phyloP scores from a whole-genome alignment of 2,113 vertebrate species.

The Lampris megalopsis region DNA sequence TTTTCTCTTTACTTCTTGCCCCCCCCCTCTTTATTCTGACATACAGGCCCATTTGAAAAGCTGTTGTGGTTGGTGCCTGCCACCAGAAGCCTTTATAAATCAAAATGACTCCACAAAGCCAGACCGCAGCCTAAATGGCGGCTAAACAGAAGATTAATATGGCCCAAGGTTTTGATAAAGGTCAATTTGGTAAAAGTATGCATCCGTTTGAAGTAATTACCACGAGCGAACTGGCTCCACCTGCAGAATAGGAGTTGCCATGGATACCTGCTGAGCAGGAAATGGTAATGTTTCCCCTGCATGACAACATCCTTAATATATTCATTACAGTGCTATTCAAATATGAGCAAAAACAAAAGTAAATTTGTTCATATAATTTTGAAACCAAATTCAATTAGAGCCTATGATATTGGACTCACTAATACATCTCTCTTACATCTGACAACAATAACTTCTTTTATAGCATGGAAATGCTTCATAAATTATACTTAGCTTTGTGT shows the following conservation, averaged over 20 bases:
- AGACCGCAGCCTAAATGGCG: constrained; percentile 65
- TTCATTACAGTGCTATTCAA: constrained; percentile 74
- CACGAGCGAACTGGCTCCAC: constrained; percentile 65
- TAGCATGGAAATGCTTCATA: too few species aligned
- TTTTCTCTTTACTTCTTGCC: constrained; percentile 32
- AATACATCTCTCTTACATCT: too few species aligned
- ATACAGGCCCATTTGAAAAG: constrained; percentile 43
- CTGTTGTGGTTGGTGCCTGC: constrained; percentile 64
- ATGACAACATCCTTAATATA: constrained; percentile 77
- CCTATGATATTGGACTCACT: not conserved
- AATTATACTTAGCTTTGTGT: too few species aligned
- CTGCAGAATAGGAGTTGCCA: constrained; percentile 80
- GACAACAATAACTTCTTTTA: too few species aligned
- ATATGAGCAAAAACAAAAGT: constrained; percentile 19
- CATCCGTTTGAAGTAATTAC: constrained; percentile 84
- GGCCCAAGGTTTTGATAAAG: constrained; percentile 82
- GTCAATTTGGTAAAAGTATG: constrained; percentile 86
- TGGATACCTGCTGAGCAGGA: constrained; percentile 76
- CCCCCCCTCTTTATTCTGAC: constrained; percentile 39
- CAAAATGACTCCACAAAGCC: constrained; percentile 69
- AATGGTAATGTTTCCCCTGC: constrained; percentile 66
- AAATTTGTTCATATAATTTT: constrained; percentile 28
- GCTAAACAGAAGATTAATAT: constrained; percentile 83
- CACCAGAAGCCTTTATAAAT: constrained; percentile 68
- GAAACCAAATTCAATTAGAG: too few species aligned